These are phyloP conservation scores for Noctuana brunneofusca DNA, from an alignment of 2,888 invertebrate species.

Conservation along the genomic window DNA sequence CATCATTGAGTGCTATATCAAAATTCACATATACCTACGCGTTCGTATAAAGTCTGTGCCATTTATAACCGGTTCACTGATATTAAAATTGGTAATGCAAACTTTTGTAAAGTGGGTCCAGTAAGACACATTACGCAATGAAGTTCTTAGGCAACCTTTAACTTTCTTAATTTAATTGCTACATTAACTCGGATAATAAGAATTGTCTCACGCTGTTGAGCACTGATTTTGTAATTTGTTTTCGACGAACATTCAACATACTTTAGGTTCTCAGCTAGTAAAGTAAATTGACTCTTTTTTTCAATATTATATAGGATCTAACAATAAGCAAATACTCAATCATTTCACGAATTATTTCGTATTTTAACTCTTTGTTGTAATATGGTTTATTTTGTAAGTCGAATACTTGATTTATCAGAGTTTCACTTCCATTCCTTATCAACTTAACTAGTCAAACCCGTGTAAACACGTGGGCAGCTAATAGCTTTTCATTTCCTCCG, in stretches of 20 bases:
- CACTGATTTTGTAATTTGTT: slow-evolving; percentile 10
- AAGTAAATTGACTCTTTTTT: too few species aligned
- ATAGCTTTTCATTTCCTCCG: slow-evolving; percentile 31
- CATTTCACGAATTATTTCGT: too few species aligned
- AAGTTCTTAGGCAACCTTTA: slow-evolving; percentile 16
- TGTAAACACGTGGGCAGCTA: slow-evolving; percentile 14
- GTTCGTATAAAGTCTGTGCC: neutral
- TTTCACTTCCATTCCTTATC: slow-evolving; percentile 19
- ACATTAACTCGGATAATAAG: slow-evolving; percentile 13
- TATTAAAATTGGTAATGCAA: slow-evolving; percentile 10
- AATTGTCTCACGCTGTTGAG: slow-evolving; percentile 5
- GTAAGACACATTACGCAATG: slow-evolving; percentile 8
- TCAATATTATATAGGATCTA: too few species aligned
- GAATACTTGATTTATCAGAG: neutral
- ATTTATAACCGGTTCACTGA: slow-evolving; percentile 14
- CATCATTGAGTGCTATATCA: neutral
- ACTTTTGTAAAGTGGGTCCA: slow-evolving; percentile 9
- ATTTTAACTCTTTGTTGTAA: neutral
- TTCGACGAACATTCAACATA: neutral
- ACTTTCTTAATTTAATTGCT: slow-evolving; percentile 25
- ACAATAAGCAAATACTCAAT: too few species aligned
- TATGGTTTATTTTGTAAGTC: neutral
- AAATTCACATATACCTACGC: neutral
- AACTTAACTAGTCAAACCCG: neutral
- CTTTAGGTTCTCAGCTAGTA: neutral